Base-by-base conservation (phyloP, 2,888 invertebrate species). In the Dimorphilus gyrociliatus region DNA sequence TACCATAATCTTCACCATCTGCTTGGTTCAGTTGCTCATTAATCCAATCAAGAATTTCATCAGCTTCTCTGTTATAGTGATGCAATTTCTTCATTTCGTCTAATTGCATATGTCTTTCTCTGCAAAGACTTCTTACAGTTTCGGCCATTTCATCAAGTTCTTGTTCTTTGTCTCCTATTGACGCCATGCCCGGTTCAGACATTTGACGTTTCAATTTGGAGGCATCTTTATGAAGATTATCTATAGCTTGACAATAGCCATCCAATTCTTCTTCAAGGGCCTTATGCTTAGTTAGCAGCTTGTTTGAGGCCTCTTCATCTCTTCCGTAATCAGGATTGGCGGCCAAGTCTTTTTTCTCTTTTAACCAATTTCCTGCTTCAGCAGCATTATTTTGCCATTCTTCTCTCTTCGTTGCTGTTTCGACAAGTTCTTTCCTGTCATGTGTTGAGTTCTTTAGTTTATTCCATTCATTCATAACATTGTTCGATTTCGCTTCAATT, bases 381-480 rank as follows among this genome's bases (percentile, higher is more conserved):
- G 90, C 88, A 0, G 88, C 88, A 59, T 92, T 92, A 1, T 85
- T n/a, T n/a, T n/a, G n/a, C n/a, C n/a, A n/a, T n/a, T n/a, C n/a
- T n/a, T n/a, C n/a, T n/a, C n/a, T n/a, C n/a, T n/a, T n/a, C n/a
- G n/a, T n/a, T n/a, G n/a, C n/a, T n/a, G n/a, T n/a, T n/a, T n/a
- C n/a, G n/a, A n/a, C n/a, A n/a, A n/a, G n/a, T n/a, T n/a, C n/a
- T n/a, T n/a, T n/a, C n/a, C n/a, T n/a, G n/a, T n/a, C n/a, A n/a
- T n/a, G n/a, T n/a, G n/a, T n/a, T n/a, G n/a, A n/a, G n/a, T n/a
- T n/a, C n/a, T n/a, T n/a, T n/a, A 85, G 69, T 29, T 76, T 73
- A 16, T 52, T 51, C 82, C 85, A 86, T 0, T 77, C 72, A 2
- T 70, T 65, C 40, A 74, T 70, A 23, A 88, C 59, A 41, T 75